A percentile compares a stretch with the other conserved stretches of the same genome.
phyloP scores from a whole-genome alignment of 2,113 vertebrate genomes.

The Lepisosteus osseus region DNA sequence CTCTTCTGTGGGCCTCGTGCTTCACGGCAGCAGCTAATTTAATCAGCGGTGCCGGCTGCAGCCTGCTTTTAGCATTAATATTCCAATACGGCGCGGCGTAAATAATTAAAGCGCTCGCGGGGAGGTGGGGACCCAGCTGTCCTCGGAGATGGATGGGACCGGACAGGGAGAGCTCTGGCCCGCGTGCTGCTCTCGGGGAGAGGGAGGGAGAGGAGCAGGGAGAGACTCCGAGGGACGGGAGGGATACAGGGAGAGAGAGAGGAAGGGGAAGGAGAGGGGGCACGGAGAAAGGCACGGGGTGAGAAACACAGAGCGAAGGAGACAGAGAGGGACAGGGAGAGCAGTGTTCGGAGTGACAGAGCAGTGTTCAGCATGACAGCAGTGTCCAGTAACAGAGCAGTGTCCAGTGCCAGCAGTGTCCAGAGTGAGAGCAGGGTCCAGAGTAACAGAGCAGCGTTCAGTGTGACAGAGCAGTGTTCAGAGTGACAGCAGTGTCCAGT shows the following conservation, averaged over 20 bases:
- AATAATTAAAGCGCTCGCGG: constrained; percentile 75
- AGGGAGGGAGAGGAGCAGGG: constrained; percentile 15
- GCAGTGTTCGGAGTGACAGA: neutral
- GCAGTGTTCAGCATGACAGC: neutral
- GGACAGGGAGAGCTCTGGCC: constrained; percentile 49
- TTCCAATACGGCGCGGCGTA: constrained; percentile 72
- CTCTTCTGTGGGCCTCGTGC: constrained; percentile 30
- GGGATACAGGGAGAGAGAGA: constrained; percentile 36
- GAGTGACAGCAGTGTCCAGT: too few species aligned
- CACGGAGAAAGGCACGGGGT: neutral
- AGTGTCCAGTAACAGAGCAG: neutral
- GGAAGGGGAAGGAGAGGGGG: neutral
- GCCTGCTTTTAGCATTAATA: constrained; percentile 87
- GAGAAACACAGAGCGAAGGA: neutral
- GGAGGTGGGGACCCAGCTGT: constrained; percentile 72
- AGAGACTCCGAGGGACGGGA: too few species aligned
- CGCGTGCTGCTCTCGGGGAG: constrained; percentile 34
- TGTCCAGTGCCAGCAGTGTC: too few species aligned
- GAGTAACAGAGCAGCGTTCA: too few species aligned
- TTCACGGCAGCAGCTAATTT: constrained; percentile 61
- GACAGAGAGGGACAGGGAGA: neutral
- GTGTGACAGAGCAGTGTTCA: too few species aligned
- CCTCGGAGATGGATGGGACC: constrained; percentile 34
- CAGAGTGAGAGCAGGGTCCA: too few species aligned
- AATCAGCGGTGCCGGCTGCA: constrained; percentile 63